Evolutionary conservation across 2,113 vertebrate genomes (phyloP).

Genomic region (Poecilia latipinna): DNA sequence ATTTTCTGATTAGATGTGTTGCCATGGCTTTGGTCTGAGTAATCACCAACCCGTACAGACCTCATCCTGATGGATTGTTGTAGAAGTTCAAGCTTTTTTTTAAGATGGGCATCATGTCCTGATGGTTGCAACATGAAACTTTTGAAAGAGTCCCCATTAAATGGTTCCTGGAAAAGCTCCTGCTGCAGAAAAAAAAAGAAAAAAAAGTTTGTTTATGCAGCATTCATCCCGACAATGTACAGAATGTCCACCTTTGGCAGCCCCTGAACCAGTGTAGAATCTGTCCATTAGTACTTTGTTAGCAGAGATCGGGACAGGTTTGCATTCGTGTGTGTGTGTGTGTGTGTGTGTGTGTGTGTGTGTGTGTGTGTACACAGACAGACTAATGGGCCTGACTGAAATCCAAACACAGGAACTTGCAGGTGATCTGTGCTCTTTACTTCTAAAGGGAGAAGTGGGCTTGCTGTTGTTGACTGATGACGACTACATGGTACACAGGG

Average conservation of each 20-base stretch:
- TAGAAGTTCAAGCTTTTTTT: neutral
- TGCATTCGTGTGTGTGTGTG: slow-evolving; percentile 22
- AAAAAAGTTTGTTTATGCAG: slow-evolving; percentile 33
- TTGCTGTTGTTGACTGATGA: slow-evolving; percentile 1
- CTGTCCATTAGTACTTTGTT: slow-evolving; percentile 64
- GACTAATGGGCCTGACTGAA: slow-evolving; percentile 70
- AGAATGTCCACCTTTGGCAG: slow-evolving; percentile 57
- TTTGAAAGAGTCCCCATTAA: slow-evolving; percentile 12
- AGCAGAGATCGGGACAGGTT: slow-evolving; percentile 38
- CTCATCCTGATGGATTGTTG: neutral
- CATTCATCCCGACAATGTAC: slow-evolving; percentile 52
- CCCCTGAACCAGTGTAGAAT: slow-evolving; percentile 33
- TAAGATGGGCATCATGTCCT: neutral
- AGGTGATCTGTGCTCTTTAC: slow-evolving; percentile 68
- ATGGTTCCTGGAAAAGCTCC: slow-evolving; percentile 24
- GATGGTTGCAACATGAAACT: slow-evolving; percentile 12
- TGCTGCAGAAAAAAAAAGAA: neutral
- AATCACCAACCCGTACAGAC: neutral
- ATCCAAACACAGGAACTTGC: slow-evolving; percentile 71
- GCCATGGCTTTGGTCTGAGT: neutral
- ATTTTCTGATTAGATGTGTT: neutral
- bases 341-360: slow-evolving; percentile 16
- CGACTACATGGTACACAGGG: slow-evolving; percentile 13
- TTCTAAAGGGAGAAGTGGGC: slow-evolving; percentile 32
- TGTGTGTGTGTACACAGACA: slow-evolving; percentile 60